Evolutionary conservation across 2,888 invertebrate genomes (phyloP).

Genomic region (Clunio marinus): DNA sequence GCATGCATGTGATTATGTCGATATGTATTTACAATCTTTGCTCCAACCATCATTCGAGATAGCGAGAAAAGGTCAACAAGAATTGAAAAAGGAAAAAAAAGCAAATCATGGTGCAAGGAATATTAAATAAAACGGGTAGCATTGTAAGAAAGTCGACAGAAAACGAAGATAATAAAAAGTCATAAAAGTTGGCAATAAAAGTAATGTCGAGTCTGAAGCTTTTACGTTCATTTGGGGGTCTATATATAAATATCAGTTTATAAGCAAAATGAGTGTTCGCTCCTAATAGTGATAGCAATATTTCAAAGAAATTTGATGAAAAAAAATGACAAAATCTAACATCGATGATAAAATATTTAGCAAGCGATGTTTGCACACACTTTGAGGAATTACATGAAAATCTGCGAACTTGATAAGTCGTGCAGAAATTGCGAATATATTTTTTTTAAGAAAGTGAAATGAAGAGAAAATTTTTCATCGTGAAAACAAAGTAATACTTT

Average conservation of each 20-base stretch:
- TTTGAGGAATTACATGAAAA: not conserved
- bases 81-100: not conserved
- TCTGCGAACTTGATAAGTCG: not conserved
- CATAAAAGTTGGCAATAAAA: slow-evolving; percentile 6
- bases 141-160: not conserved
- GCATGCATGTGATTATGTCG: no score
- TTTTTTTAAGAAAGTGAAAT: slow-evolving; percentile 3
- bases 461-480: not conserved
- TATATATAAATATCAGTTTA: not conserved
- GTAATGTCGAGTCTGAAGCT: not conserved
- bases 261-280: not conserved
- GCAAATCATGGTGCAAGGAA: slow-evolving; percentile 3
- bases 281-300: no score
- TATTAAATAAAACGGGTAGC: not conserved
- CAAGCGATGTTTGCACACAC: no score
- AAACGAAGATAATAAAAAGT: not conserved
- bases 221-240: not conserved
- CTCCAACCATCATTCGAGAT: no score
- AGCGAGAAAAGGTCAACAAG: not conserved
- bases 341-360: no score
- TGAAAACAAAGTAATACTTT: no score
- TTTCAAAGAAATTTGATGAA: no score
- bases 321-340: no score
- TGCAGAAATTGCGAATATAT: slow-evolving; percentile 6
- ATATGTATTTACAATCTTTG: no score